A percentile compares a stretch with the other conserved stretches of the same genome.
Evolutionary conservation across 2,888 invertebrate species (phyloP).

Genomic region (Meloe dianella): DNA sequence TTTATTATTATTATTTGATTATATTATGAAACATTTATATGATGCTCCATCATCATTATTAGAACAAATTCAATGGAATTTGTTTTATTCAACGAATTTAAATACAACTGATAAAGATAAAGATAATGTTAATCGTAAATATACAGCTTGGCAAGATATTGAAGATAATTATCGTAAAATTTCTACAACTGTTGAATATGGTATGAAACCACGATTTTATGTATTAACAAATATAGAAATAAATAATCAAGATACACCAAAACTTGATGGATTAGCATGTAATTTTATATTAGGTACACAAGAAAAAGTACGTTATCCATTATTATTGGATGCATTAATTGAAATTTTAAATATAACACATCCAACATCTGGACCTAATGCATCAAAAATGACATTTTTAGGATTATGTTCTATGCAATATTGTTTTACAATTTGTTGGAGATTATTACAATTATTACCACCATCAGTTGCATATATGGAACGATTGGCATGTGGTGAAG

Average conservation of each 20-base stretch:
- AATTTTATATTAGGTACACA: conserved; percentile 93
- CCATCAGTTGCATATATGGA: conserved; percentile 90
- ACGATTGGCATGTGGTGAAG: conserved; percentile 71
- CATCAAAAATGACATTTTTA: conserved; percentile 63
- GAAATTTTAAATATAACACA: conserved; percentile 83
- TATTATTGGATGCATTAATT: conserved; percentile 84
- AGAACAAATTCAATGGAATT: conserved; percentile 86
- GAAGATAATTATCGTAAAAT: conserved; percentile 76
- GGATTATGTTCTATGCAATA: conserved; percentile 86
- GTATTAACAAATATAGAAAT: conserved; percentile 81
- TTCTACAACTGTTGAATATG: conserved; percentile 67
- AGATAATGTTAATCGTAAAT: conserved; percentile 67
- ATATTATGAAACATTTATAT: conserved; percentile 93
- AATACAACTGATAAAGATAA: conserved; percentile 64
- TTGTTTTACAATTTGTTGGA: conserved; percentile 87
- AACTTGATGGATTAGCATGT: conserved; percentile 90
- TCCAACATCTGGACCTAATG: conserved; percentile 61
- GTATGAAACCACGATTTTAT: conserved; percentile 91
- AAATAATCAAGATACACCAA: conserved; percentile 82
- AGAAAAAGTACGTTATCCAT: conserved; percentile 87
- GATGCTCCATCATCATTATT: conserved; percentile 86
- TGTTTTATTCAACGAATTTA: conserved; percentile 72
- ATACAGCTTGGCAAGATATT: conserved; percentile 75
- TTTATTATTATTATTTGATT: conserved; percentile 86
- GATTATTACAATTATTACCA: conserved; percentile 82